Conservation (phyloP, 2,888 invertebrate species). For the Papilio protenor region DNA sequence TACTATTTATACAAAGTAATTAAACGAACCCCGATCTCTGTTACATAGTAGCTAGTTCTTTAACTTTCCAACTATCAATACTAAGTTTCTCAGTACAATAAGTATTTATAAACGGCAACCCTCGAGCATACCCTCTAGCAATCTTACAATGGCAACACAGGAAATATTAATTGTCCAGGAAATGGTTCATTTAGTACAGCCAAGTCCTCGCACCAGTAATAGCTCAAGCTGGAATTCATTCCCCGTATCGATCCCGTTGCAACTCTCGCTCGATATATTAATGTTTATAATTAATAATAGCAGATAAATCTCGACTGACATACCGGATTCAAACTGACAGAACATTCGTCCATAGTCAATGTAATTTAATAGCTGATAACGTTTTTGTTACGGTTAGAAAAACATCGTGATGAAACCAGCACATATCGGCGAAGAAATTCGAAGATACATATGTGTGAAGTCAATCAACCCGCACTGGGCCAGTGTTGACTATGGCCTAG, state of each 20-base stretch:
- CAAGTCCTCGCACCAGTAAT: slow-evolving; percentile 31
- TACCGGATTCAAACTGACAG: not conserved
- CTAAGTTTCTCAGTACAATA: slow-evolving; percentile 16
- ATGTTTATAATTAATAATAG: slow-evolving; percentile 35
- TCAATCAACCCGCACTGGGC: no score
- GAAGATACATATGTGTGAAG: no score
- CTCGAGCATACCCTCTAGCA: slow-evolving; percentile 25
- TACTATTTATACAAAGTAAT: not conserved
- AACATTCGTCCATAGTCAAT: not conserved
- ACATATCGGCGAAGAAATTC: no score
- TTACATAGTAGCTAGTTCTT: not conserved
- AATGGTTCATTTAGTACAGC: slow-evolving; percentile 37
- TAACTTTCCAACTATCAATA: not conserved
- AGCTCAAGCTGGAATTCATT: slow-evolving; percentile 39
- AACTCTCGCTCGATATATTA: slow-evolving; percentile 32
- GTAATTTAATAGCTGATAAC: not conserved
- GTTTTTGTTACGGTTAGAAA: no score
- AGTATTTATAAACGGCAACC: slow-evolving; percentile 2
- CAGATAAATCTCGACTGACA: not conserved
- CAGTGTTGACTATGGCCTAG: no score
- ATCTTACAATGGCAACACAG: slow-evolving; percentile 39
- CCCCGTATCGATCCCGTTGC: slow-evolving; percentile 43
- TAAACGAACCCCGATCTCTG: not conserved
- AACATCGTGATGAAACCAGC: no score
- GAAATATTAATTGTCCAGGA: slow-evolving; percentile 43